Conservation (phyloP, 2,113 vertebrate species). For the Passer montanus region DNA sequence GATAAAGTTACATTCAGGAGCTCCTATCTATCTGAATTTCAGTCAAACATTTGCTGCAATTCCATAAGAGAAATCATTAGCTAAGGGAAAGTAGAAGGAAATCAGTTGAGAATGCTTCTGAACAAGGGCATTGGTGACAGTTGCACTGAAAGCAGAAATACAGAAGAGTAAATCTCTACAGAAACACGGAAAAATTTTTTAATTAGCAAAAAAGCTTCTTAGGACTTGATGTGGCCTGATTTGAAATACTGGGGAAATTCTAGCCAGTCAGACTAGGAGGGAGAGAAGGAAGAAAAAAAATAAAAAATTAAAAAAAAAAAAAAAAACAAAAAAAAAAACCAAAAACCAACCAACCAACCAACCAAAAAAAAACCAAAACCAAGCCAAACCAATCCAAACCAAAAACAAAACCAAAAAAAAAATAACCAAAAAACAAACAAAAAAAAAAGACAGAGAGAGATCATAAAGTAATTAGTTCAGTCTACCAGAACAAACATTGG, state of each 20-base stretch:
- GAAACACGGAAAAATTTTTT: not conserved
- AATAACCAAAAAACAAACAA: too few species aligned
- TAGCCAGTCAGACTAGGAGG: rapidly evolving
- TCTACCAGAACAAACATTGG: not conserved
- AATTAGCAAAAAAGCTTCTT: not conserved
- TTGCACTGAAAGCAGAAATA: not conserved
- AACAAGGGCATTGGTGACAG: not conserved
- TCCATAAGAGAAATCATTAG: not conserved
- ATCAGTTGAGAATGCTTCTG: not conserved
- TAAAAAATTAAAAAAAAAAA: not conserved
- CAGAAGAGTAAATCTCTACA: not conserved
- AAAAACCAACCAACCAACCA: too few species aligned
- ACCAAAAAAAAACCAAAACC: too few species aligned
- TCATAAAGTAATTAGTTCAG: not conserved
- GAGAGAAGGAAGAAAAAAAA: rapidly evolving
- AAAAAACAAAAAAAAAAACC: too few species aligned
- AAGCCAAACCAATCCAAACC: too few species aligned
- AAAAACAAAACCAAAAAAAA: too few species aligned
- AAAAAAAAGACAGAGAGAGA: not conserved
- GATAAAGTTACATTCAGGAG: not conserved
- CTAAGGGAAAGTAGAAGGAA: not conserved
- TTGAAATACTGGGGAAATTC: not conserved
- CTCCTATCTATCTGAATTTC: not conserved
- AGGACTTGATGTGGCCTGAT: not conserved
- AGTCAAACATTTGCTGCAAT: not conserved